These are phyloP conservation scores for Tolypeutes matacus DNA, from an alignment of 2,797 vertebrate genomes.

Conservation along the genomic window DNA sequence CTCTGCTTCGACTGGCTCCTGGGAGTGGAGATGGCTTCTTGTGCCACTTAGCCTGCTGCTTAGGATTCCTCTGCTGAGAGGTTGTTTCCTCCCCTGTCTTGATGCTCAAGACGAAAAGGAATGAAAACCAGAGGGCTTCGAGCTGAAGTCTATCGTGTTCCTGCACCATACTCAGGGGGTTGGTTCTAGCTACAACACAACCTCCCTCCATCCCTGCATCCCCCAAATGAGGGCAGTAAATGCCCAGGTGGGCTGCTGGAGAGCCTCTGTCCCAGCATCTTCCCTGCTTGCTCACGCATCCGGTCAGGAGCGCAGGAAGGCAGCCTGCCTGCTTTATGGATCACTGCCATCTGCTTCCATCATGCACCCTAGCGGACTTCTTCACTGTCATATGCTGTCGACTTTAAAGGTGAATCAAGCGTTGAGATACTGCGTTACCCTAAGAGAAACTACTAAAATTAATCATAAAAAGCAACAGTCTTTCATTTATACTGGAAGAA, in stretches of 20 bases:
- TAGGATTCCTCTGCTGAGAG: neutral
- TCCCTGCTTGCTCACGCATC: neutral
- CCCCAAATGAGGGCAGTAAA: no score
- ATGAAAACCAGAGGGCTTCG: neutral
- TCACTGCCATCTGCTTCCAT: neutral
- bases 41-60: no score
- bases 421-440: neutral
- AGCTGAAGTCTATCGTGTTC: neutral
- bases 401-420: neutral
- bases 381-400: neutral
- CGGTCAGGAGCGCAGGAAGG: neutral
- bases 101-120: neutral
- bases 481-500: neutral
- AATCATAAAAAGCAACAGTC: neutral
- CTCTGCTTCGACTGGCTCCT: no score
- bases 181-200: neutral
- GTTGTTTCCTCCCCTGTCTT: neutral
- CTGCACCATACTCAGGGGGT: neutral
- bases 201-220: no score
- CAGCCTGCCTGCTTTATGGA: neutral
- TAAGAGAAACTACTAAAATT: constrained; percentile 16
- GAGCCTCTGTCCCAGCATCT: neutral
- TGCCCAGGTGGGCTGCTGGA: no score
- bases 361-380: neutral
- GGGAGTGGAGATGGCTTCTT: neutral